Evolutionary conservation across 2,113 vertebrate species (phyloP), one percentile per base, ranked within the genome.

Genomic region (Puffinus mauretanicus): DNA sequence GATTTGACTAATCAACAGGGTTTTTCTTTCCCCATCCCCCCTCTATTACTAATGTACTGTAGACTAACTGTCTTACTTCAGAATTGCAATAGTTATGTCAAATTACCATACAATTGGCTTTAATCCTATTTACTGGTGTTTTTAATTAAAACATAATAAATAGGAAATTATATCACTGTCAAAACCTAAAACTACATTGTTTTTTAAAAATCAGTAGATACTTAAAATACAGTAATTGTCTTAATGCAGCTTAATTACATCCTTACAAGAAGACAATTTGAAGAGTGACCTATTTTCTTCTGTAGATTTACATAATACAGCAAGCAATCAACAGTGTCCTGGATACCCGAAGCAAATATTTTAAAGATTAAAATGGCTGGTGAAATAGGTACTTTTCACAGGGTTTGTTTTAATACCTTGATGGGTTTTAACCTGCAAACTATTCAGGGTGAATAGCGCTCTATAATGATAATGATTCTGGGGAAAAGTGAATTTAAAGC

Each of bases 261-360:
- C 84, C 58, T 94, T 96, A 80, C 70, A 91, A 97, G 93, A 77
- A 86, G 71, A 95, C 65, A 90, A 71, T 96, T 73, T 95, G 78
- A 95, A 85, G 86, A 90, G 78, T 97, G 97, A 97, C 96, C 97
- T 95, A 95, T 97, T 97, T 97, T 97, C 86, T 96, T 84, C 91
- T 82, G 22, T 82, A 90, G 88, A 96, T 96, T 98, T 96, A 94
- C 90, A 97, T 95, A 96, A 90, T 78, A 93, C 79, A 94, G 51
- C 58, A 95, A 96, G 86, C 72, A 96, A 95, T 91, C 84, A 96
- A 55, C 2, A 1, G 86, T 69, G 66, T 84, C 80, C 94, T 72
- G 86, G 77, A 86, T 93, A 91, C 65, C 86, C 67, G 49, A 61
- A 94, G 64, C 67, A 80, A 96, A 93, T 85, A 92, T 93, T 94